Evolutionary conservation across 1,140 invertebrate species (phyloP).

Genomic region (Euura saliciscinereae): DNA sequence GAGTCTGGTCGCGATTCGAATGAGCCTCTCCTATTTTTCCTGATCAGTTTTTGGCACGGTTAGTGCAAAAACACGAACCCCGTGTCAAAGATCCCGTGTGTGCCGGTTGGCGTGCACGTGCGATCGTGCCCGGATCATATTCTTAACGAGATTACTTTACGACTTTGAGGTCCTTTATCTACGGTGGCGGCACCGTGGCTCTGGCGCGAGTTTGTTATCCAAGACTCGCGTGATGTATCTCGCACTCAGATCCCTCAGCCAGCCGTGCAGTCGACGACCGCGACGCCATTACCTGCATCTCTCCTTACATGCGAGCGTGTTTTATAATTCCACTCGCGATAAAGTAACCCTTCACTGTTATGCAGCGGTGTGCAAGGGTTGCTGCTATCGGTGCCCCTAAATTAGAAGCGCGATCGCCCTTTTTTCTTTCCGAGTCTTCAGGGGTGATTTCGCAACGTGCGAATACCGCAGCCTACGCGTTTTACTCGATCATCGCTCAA

Average conservation of each 20-base stretch:
- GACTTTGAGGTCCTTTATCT: constrained; percentile 54
- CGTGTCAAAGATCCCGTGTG: too few species aligned
- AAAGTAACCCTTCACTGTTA: background rate
- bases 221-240: constrained; percentile 52
- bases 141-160: constrained; percentile 60
- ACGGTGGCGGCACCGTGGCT: constrained; percentile 35
- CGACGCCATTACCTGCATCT: constrained; percentile 5
- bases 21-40: too few species aligned
- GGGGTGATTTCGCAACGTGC: constrained; percentile 16
- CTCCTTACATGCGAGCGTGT: background rate
- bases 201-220: background rate
- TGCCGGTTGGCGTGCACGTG: constrained; percentile 31
- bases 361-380: background rate
- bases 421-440: background rate
- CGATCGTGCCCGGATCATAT: constrained; percentile 58
- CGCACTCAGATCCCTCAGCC: constrained; percentile 47
- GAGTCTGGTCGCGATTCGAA: too few species aligned
- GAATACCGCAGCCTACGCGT: constrained; percentile 38
- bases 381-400: background rate
- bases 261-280: too few species aligned
- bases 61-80: too few species aligned
- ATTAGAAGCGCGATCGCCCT: too few species aligned
- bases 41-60: too few species aligned
- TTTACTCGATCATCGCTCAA: constrained; percentile 43
- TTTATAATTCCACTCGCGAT: background rate